phyloP scores from a whole-genome alignment of 2,113 vertebrate genomes.

The Leptosomus discolor region DNA sequence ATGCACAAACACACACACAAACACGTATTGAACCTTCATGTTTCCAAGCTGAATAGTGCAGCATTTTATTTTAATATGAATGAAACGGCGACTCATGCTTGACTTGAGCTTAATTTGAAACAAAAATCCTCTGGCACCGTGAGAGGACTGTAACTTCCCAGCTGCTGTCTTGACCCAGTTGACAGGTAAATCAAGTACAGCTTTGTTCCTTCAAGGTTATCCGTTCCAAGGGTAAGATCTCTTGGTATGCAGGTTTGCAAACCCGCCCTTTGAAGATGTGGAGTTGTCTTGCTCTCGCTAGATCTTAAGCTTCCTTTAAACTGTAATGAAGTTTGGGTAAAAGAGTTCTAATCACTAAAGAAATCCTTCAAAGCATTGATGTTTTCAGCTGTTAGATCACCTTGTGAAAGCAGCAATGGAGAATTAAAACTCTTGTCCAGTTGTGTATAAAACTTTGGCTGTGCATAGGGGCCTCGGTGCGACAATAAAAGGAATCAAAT shows the following conservation, averaged over 20 bases:
- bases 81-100: neutral
- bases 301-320: conserved; percentile 67
- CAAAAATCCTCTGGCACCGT: neutral
- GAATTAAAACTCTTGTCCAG: neutral
- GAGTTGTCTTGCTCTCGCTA: conserved; percentile 13
- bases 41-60: neutral
- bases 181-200: neutral
- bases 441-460: neutral
- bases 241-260: conserved; percentile 47
- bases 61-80: neutral
- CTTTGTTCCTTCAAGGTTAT: conserved; percentile 53
- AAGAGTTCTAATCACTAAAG: conserved; percentile 63
- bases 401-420: neutral
- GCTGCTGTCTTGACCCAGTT: conserved; percentile 6
- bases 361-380: conserved; percentile 15
- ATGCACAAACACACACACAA: neutral
- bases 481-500: neutral
- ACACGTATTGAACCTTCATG: neutral
- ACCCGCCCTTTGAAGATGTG: conserved; percentile 53
- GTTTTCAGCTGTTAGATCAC: conserved; percentile 17
- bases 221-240: neutral
- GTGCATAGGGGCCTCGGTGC: neutral
- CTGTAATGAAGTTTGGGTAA: conserved; percentile 32
- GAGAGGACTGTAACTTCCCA: neutral
- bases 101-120: neutral